These are phyloP conservation scores for Clostera curtula DNA, from an alignment of 2,888 invertebrate species.

Conservation along the genomic window DNA sequence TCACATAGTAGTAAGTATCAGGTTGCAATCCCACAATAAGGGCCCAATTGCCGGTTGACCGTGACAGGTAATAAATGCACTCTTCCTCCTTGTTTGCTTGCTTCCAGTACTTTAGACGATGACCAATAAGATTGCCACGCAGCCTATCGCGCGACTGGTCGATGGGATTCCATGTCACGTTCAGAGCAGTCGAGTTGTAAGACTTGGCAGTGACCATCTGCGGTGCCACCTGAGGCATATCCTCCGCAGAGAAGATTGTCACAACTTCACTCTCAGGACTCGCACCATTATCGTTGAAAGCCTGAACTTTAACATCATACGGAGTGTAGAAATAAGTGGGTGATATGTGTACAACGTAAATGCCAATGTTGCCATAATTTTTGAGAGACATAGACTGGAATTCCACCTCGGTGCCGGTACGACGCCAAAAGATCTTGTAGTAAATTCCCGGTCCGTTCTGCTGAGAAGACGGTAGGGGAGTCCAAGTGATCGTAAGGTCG, in stretches of 20 bases:
- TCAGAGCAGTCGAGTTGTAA: constrained; percentile 93
- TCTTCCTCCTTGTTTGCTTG: constrained; percentile 83
- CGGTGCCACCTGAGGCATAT: constrained; percentile 94
- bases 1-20: constrained; percentile 93
- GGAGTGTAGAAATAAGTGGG: constrained; percentile 85
- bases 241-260: constrained; percentile 89
- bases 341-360: constrained; percentile 85
- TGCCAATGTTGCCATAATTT: constrained; percentile 83
- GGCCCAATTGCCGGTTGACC: constrained; percentile 89
- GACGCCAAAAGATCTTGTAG: constrained; percentile 93
- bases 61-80: constrained; percentile 87
- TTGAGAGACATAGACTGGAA: constrained; percentile 83
- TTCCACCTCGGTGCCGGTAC: constrained; percentile 81
- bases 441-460: constrained; percentile 93
- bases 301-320: constrained; percentile 90
- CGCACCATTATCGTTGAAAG: constrained; percentile 84
- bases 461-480: constrained; percentile 82
- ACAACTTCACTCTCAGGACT: constrained; percentile 88
- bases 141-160: constrained; percentile 88
- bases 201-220: constrained; percentile 85
- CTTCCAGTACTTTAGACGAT: constrained; percentile 95
- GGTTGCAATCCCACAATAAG: constrained; percentile 94
- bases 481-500: constrained; percentile 94
- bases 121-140: constrained; percentile 92
- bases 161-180: constrained; percentile 93